These are phyloP conservation scores for Leptoteleia sp. DNA, from an alignment of 1,140 invertebrate species.

Conservation along the genomic window DNA sequence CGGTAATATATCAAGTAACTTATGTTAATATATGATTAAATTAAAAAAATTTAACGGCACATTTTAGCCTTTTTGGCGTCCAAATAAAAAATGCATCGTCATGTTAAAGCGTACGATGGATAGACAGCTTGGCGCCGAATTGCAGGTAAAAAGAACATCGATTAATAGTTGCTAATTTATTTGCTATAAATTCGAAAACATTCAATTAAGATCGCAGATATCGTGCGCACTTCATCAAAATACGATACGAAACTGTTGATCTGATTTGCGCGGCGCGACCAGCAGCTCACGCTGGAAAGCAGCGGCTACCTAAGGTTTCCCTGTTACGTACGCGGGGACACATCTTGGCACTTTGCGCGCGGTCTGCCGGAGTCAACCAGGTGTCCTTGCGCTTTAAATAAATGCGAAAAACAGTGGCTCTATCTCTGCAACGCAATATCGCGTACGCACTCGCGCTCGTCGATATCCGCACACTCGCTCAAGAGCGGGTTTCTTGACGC, in stretches of 20 bases:
- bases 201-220: neutral
- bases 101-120: no score
- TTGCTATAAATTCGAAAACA: no score
- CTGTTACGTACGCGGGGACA: conserved; percentile 76
- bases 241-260: conserved; percentile 37
- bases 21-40: no score
- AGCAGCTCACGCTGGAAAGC: conserved; percentile 70
- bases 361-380: conserved; percentile 74
- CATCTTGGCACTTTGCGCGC: conserved; percentile 76
- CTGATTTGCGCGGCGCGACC: conserved; percentile 67
- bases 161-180: no score
- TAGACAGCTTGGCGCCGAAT: no score
- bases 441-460: conserved; percentile 47
- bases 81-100: no score
- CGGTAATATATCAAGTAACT: no score
- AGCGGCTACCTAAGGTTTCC: conserved; percentile 45
- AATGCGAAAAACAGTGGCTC: conserved; percentile 75
- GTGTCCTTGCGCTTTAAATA: conserved; percentile 80
- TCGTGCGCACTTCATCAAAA: conserved; percentile 26
- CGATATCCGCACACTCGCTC: conserved; percentile 47
- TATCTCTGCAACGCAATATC: conserved; percentile 62
- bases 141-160: no score
- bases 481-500: conserved; percentile 59
- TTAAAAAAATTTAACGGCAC: no score
- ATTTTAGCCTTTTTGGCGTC: no score